A percentile compares a stretch with the other conserved stretches of the same genome.
Evolutionary conservation across 2,113 vertebrate species (phyloP).

Genomic region (Notothenia rossii): DNA sequence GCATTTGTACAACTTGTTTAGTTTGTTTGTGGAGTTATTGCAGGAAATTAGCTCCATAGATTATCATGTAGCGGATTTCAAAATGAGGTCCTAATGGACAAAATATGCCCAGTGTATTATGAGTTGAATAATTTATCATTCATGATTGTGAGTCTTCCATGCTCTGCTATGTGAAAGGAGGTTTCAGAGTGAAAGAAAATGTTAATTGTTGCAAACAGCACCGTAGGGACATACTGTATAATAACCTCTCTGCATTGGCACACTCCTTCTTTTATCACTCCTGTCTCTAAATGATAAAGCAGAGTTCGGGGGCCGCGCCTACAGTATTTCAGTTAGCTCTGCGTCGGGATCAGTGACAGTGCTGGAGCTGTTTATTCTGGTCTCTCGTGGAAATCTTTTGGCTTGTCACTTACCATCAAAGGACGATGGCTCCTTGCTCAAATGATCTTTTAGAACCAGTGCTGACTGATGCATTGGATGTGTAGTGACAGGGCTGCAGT

Average conservation of each 20-base stretch:
- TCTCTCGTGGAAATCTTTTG: conserved; percentile 40
- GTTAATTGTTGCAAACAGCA: conserved; percentile 16
- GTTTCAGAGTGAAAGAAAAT: neutral
- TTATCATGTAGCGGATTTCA: neutral
- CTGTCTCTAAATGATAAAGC: neutral
- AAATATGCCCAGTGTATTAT: neutral
- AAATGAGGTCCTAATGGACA: conserved; percentile 1
- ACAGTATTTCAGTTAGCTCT: conserved; percentile 13
- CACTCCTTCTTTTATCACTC: neutral
- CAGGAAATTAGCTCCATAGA: no score
- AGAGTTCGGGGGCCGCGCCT: neutral
- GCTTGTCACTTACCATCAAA: conserved; percentile 57
- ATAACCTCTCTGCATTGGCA: neutral
- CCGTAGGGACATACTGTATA: neutral
- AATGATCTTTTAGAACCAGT: conserved; percentile 44
- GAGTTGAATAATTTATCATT: neutral
- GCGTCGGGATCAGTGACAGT: conserved; percentile 19
- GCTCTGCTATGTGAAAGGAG: neutral
- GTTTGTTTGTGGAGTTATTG: no score
- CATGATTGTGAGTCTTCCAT: no score
- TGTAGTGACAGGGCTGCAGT: conserved; percentile 50
- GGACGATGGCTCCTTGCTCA: conserved; percentile 5
- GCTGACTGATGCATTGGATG: conserved; percentile 62
- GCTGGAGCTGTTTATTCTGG: conserved; percentile 34
- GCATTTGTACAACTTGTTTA: no score